Base-by-base conservation (phyloP, 2,113 vertebrate species). In the Coreoperca whiteheadi region DNA sequence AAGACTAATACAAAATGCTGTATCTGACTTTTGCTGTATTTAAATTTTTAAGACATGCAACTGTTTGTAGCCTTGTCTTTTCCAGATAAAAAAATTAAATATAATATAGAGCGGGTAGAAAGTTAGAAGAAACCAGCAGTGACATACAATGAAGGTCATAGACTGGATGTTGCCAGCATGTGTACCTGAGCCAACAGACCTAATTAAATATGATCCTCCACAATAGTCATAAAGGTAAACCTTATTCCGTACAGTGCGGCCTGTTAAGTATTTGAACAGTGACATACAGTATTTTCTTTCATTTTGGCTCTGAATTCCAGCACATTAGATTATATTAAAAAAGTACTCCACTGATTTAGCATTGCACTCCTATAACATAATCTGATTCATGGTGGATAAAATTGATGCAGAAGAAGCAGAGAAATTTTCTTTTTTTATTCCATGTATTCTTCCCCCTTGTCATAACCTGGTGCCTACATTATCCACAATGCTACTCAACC, bases 81-180 rank as follows among this genome's bases (percentile, higher is more conserved):
- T 56, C 8, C 1, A 51, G 63, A 61, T 50, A 34, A 9, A 68
- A n/a, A n/a, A n/a, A n/a, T n/a, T n/a, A n/a, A n/a, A 32, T 9
- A 39, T 1, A 4, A 23, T 16, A 43, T 9, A 46, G 25, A 51
- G 54, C 10, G 50, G 77, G 48, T 8, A 8, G 20, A 69, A 54
- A 54, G 28, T 57, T 60, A 23, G 25, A 37, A 46, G 41, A 23
- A n/a, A 68, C 5, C 28, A 39, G 63, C 50, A 25, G 30, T 39
- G 69, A 77, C 81, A 64, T 23, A 21, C 34, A 34, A 12, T 79
- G 70, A 87, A 89, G 78, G 85, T 90, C 74, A 81, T 4, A 9
- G 53, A 28, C 54, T 53, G 77, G 53, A 68, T 60, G 50, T 43
- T 65, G 48, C 39, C 66, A 41, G 50, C 61, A 32, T 46, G 46